These are phyloP conservation scores for Parapsyche elsis DNA, from an alignment of 1,140 invertebrate genomes.

Conservation along the genomic window DNA sequence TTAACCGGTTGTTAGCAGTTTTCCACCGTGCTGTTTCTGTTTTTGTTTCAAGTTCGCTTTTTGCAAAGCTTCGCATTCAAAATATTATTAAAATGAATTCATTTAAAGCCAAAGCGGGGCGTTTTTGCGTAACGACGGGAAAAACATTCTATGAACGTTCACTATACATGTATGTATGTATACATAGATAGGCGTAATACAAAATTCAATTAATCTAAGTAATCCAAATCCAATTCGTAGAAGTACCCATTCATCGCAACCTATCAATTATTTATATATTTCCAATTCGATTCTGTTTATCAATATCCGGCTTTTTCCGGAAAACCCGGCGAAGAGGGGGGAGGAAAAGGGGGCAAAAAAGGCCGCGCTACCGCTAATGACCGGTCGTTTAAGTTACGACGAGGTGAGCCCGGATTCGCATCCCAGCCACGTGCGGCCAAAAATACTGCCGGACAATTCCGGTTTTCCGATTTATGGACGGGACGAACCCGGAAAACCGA, in stretches of 20 bases:
- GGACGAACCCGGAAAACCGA: constrained; percentile 33
- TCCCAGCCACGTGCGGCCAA: constrained; percentile 36
- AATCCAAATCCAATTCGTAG: no score
- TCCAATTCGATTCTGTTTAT: neutral
- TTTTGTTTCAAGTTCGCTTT: no score
- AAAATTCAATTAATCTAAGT: neutral
- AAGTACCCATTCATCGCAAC: no score
- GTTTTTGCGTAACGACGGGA: no score
- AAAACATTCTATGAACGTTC: neutral
- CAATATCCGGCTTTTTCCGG: neutral
- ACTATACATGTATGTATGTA: neutral
- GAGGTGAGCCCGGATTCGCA: constrained; percentile 41
- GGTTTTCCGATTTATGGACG: constrained; percentile 35
- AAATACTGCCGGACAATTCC: constrained; percentile 34
- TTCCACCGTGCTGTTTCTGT: no score
- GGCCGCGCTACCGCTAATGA: constrained; percentile 31
- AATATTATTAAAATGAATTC: no score
- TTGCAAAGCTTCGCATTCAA: no score
- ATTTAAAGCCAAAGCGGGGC: no score
- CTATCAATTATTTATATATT: no score
- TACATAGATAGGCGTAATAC: neutral
- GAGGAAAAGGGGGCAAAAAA: neutral
- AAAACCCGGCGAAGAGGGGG: neutral
- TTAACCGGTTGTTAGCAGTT: no score
- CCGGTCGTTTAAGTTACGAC: constrained; percentile 39